These are phyloP conservation scores for Sipunculus nudus DNA, from an alignment of 2,888 invertebrate genomes.

Conservation along the genomic window DNA sequence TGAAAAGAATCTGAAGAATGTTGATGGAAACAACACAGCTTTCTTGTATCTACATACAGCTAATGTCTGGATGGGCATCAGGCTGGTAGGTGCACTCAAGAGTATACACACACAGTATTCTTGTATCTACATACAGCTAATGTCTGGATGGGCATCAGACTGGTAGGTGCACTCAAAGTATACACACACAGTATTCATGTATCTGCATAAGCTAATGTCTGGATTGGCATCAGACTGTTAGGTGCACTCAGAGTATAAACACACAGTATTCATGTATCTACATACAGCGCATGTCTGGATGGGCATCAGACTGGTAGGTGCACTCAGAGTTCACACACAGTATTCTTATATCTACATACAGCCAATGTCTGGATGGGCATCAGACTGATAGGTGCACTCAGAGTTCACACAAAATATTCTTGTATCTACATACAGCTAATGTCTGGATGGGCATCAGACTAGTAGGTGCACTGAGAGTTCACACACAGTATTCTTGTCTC, in stretches of 20 bases:
- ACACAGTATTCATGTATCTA: constrained; percentile 27
- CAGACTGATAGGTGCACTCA: too few relatives aligned
- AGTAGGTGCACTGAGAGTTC: too few relatives aligned
- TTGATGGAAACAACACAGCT: constrained; percentile 81
- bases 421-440: too few relatives aligned
- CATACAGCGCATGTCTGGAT: constrained; percentile 31
- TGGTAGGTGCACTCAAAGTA: constrained; percentile 71
- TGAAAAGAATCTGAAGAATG: constrained; percentile 73
- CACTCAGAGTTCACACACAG: too few relatives aligned
- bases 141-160: constrained; percentile 70
- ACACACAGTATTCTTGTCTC: constrained; percentile 79
- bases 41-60: constrained; percentile 80
- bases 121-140: constrained; percentile 32
- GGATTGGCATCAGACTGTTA: constrained; percentile 76
- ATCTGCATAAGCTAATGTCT: constrained; percentile 28
- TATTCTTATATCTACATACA: too few relatives aligned
- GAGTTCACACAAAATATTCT: too few relatives aligned
- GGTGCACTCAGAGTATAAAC: constrained; percentile 50
- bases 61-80: constrained; percentile 83
- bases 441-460: too few relatives aligned
- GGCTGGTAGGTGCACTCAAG: constrained; percentile 72
- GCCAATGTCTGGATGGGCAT: too few relatives aligned
- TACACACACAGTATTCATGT: constrained; percentile 29
- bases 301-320: constrained; percentile 34
- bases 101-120: constrained; percentile 24